Conservation (phyloP, 2,797 vertebrate species). For the Leucoraja ocellata region DNA sequence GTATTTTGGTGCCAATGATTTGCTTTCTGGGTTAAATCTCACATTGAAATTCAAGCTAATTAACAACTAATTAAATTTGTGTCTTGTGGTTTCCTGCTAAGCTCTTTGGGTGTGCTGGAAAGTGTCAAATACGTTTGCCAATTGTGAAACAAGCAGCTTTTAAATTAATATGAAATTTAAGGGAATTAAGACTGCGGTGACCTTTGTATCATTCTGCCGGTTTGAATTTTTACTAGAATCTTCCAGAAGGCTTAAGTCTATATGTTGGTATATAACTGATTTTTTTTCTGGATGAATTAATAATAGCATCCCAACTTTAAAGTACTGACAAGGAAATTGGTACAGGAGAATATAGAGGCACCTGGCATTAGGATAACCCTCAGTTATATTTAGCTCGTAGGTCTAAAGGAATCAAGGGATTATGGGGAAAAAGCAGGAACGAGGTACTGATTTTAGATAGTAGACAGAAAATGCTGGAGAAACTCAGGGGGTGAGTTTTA, state of each 20-base stretch:
- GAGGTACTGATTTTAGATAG: too few species aligned
- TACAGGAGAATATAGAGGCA: neutral
- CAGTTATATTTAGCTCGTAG: neutral
- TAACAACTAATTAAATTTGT: neutral
- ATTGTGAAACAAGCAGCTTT: neutral
- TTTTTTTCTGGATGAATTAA: neutral
- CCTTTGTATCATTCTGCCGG: neutral
- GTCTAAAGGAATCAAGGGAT: too few species aligned
- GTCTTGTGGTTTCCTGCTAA: neutral
- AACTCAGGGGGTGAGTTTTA: too few species aligned
- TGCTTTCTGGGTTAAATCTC: neutral
- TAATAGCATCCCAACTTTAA: neutral
- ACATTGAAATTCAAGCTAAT: neutral
- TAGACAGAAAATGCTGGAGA: too few species aligned
- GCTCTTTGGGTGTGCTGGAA: neutral
- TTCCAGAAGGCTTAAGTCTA: neutral
- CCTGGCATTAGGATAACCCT: neutral
- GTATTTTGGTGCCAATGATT: neutral
- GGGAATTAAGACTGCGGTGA: neutral
- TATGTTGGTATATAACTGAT: neutral
- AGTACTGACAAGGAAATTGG: neutral
- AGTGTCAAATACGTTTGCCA: neutral
- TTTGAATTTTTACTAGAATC: neutral
- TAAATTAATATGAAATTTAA: neutral
- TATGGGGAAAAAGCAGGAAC: too few species aligned